Percentiles rank a stretch among this genome's conserved stretches.
These are phyloP conservation scores for Spisula subtruncata DNA, from an alignment of 2,888 invertebrate genomes.

Conservation along the genomic window DNA sequence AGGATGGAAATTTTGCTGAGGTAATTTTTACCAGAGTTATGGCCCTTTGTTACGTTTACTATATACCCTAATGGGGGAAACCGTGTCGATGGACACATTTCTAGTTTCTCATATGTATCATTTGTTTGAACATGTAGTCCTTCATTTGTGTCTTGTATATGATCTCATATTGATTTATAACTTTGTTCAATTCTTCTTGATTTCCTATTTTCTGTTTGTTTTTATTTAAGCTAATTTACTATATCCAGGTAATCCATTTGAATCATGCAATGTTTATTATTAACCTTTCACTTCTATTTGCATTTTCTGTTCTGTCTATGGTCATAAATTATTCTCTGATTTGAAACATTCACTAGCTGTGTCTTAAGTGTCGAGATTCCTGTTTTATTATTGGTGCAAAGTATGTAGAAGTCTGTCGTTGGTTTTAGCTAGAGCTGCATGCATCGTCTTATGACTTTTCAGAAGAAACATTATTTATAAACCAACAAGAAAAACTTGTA, in stretches of 20 bases:
- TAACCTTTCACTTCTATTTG: background rate
- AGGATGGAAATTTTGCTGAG: too few species aligned
- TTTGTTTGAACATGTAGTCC: background rate
- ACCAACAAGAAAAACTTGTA: background rate
- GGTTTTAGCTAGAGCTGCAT: background rate
- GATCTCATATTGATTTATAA: background rate
- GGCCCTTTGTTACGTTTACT: too few species aligned
- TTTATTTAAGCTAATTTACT: slow-evolving; percentile 21
- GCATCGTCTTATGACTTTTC: background rate
- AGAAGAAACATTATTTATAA: background rate
- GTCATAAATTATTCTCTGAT: background rate
- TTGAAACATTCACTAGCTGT: background rate
- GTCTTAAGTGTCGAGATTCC: background rate
- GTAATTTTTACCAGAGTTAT: too few species aligned
- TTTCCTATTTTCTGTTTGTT: background rate
- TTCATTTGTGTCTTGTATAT: background rate
- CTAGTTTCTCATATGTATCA: too few species aligned
- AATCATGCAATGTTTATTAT: slow-evolving; percentile 12
- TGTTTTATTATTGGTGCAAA: background rate
- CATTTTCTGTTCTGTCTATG: background rate
- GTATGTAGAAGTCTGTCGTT: background rate
- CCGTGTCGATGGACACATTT: too few species aligned
- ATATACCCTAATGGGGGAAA: too few species aligned
- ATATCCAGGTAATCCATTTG: background rate
- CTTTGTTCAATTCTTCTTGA: background rate